Base-by-base conservation (phyloP, 2,113 vertebrate genomes). In the Shinisaurus crocodilurus region DNA sequence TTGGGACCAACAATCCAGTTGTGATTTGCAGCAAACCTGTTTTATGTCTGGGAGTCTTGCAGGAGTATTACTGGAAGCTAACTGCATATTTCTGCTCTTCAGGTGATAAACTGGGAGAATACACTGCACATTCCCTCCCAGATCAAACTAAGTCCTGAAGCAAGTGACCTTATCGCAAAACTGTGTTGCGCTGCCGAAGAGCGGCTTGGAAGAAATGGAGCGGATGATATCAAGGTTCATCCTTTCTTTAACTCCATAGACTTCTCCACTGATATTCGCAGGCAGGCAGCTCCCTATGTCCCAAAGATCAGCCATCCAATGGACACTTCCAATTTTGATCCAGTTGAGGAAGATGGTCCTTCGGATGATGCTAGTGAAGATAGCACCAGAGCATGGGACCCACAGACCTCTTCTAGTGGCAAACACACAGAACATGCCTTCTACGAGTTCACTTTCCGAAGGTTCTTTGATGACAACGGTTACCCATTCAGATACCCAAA, bases 281-380 rank as follows among this genome's bases (percentile, higher is more conserved):
- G 98, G 94, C 99, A 99, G 94, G 98, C 98, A 0, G 99, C 99
- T 32, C 99, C 99, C 23, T 99, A 99, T 50, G 96, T 98, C 82
- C 99, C 99, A 92, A 99, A 98, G 94, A 99, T 99, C 91, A 98
- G 98, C 94, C 99, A 99, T 95, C 98, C 98, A 6, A 99, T 99
- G 98, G 99, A 99, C 97, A 99, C 99, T 23, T 99, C 99, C n/a
- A 99, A 99, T 97, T 99, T 99, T 74, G 99, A 99, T 96, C 99
- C 99, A 0, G 98, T 99, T 76, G 99, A 99, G 88, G 99, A 99
- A 90, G 99, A 99, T 80, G 97, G 97, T 70, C 98, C 98, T 0
- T 99, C 98, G 98, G 98, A 97, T 0, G 97, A 98, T 85, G 79
- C 94, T 40, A 99, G 98, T 0, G 98, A 97, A 57, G 99, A 99